Conservation (phyloP, 2,797 vertebrate species). For the Helostoma temminkii region DNA sequence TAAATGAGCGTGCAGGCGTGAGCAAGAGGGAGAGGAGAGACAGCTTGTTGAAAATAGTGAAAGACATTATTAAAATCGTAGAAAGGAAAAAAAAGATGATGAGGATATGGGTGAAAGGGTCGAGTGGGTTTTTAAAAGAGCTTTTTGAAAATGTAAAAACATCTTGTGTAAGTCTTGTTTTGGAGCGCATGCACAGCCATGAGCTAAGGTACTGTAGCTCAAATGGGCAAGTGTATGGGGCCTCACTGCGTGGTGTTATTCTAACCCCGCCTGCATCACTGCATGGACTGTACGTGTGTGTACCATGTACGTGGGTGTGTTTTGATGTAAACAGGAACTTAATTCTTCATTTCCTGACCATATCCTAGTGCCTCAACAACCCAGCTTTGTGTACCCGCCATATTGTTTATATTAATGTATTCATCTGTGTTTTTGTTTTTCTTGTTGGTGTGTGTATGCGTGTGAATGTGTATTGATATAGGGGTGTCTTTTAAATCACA, state of each 20-base stretch:
- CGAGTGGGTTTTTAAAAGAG: conserved; percentile 69
- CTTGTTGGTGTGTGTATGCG: conserved; percentile 9
- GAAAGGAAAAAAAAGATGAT: conserved; percentile 12
- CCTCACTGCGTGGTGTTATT: conserved; percentile 69
- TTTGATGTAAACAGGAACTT: conserved; percentile 79
- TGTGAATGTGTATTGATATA: conserved; percentile 28
- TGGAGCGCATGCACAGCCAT: conserved; percentile 31
- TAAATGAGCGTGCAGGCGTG: conserved; percentile 35
- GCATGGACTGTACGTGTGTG: conserved; percentile 56
- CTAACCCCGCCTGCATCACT: conserved; percentile 68
- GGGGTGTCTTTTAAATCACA: conserved; percentile 44
- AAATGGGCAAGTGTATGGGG: conserved; percentile 49
- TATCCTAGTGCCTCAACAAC: conserved; percentile 65
- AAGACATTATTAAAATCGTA: background rate
- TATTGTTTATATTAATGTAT: conserved; percentile 63
- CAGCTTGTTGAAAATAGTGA: conserved; percentile 25
- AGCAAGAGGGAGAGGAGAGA: conserved; percentile 12
- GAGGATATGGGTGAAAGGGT: conserved; percentile 63
- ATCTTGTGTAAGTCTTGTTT: conserved; percentile 36
- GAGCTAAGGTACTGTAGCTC: conserved; percentile 48
- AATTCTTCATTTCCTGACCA: conserved; percentile 80
- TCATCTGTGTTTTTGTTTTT: conserved; percentile 61
- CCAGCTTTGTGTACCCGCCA: conserved; percentile 56
- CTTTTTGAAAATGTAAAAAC: conserved; percentile 67
- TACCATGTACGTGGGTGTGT: conserved; percentile 41